Evolutionary conservation across 23 tunicate species (phyloP).

Genomic region (Trididemnum clinides): DNA sequence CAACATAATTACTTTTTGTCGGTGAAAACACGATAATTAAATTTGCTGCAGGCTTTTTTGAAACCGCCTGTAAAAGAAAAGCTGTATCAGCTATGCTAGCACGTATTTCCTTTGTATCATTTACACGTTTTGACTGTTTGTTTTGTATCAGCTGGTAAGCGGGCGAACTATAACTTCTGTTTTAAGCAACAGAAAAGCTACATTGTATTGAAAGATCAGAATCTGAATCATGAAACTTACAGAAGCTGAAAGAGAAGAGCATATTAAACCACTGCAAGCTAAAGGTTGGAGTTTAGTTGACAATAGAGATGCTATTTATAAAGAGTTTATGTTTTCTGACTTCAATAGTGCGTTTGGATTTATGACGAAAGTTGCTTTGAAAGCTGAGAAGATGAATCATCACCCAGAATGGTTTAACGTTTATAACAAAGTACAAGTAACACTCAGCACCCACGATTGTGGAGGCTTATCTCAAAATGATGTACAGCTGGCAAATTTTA

Average conservation of each 20-base stretch:
- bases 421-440: constrained; percentile 92
- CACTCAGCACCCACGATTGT: constrained; percentile 89
- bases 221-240: constrained; percentile 57
- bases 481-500: constrained; percentile 79
- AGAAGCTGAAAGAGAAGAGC: constrained; percentile 50
- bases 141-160: too few relatives aligned
- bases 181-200: too few relatives aligned
- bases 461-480: constrained; percentile 88
- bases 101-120: too few relatives aligned
- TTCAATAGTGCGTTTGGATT: constrained; percentile 94
- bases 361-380: constrained; percentile 88
- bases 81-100: too few relatives aligned
- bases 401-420: constrained; percentile 99
- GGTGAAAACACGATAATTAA: too few relatives aligned
- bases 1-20: too few relatives aligned
- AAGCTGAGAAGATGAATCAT: constrained; percentile 90
- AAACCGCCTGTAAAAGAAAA: too few relatives aligned
- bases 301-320: constrained; percentile 77
- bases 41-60: too few relatives aligned
- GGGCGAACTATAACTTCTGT: too few relatives aligned
- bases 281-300: constrained; percentile 55
- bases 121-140: too few relatives aligned
- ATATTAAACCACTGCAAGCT: constrained; percentile 9
- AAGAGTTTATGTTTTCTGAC: constrained; percentile 72
- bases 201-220: too few relatives aligned